Conservation (phyloP, 1,140 invertebrate species). For the Drosophila paulistorum region DNA sequence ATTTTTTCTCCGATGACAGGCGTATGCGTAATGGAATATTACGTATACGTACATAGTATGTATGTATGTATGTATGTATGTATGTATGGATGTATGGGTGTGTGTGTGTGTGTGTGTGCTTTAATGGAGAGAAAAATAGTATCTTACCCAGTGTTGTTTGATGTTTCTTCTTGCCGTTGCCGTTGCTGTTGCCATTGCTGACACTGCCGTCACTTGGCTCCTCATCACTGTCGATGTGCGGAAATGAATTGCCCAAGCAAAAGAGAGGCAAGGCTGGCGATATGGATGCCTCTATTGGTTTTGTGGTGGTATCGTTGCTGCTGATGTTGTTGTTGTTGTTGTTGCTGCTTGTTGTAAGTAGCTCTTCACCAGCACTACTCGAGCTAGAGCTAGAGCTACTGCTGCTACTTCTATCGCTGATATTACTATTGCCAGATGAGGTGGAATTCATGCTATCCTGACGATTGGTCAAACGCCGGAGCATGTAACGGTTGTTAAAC, state of each 20-base stretch:
- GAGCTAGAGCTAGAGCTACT: constrained; percentile 41
- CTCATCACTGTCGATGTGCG: constrained; percentile 89
- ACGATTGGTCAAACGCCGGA: constrained; percentile 76
- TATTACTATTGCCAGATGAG: constrained; percentile 76
- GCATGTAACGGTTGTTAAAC: constrained; percentile 81
- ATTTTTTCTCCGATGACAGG: constrained; percentile 6
- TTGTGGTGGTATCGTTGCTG: constrained; percentile 30
- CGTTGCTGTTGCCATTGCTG: constrained; percentile 86
- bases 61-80: no score
- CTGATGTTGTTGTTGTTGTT: constrained; percentile 15
- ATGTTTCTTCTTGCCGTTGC: constrained; percentile 73
- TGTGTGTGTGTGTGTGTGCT: no score
- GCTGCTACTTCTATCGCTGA: constrained; percentile 67
- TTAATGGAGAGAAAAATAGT: constrained; percentile 19
- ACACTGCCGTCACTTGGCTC: constrained; percentile 84
- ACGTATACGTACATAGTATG: constrained; percentile 65
- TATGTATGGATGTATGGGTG: no score
- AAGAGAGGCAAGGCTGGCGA: constrained; percentile 84
- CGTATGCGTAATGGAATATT: constrained; percentile 71
- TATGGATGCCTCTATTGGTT: constrained; percentile 44
- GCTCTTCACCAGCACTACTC: constrained; percentile 60
- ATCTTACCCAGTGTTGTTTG: constrained; percentile 70
- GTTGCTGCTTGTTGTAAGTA: constrained; percentile 38
- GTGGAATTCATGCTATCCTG: constrained; percentile 82
- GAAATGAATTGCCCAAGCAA: constrained; percentile 87